Evolutionary conservation across 2,888 invertebrate genomes (phyloP), one percentile per base, ranked within the genome.

Genomic region (Sphaerophoria rueppellii): DNA sequence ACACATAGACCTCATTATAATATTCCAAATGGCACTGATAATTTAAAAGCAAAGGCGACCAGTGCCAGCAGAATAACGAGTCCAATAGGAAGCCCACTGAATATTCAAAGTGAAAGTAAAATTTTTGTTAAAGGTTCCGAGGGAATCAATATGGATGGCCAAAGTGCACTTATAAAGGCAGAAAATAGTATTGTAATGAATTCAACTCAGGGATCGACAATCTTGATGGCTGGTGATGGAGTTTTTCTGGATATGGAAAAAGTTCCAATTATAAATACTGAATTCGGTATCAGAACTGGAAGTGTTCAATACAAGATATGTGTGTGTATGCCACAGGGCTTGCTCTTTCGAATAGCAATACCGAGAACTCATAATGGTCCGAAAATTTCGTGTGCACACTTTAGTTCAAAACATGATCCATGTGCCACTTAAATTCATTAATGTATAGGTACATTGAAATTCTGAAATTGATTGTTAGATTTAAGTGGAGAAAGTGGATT

Each of bases 261-360:
- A 86, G 92, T 97, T 14, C 96, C 96, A 0, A 93, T 95, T 60
- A 95, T 95, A 1, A 91, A 91, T 7, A 92, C 93, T 4, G 91
- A 93, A 76, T 89, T 37, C 87, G 93, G 89, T 83, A 91, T 83
- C 37, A 93, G 87, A 89, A 93, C 89, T 88, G 91, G 90, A 2
- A 91, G 92, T 77, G 91, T 94, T 0, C 97, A 97, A 90, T 98
- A 95, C 88, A 97, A 98, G 90, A 94, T 98, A 0, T 98, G 98
- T 88, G 95, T 97, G 0, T 98, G 98, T 89, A 97, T 97, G 96
- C 97, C 97, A 0, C 95, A 95, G 86, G 98, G 97, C 0, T 96
- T 95, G 88, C 90, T 98, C 67, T 98, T 97, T 89, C 93, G 95
- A 82, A 94, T 98, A 4, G 95, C 96, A 0, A 94, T 96, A 0